A percentile compares a stretch with the other conserved stretches of the same genome.
These are phyloP conservation scores for Calosoma granatense DNA, from an alignment of 1,140 invertebrate genomes.

Conservation along the genomic window DNA sequence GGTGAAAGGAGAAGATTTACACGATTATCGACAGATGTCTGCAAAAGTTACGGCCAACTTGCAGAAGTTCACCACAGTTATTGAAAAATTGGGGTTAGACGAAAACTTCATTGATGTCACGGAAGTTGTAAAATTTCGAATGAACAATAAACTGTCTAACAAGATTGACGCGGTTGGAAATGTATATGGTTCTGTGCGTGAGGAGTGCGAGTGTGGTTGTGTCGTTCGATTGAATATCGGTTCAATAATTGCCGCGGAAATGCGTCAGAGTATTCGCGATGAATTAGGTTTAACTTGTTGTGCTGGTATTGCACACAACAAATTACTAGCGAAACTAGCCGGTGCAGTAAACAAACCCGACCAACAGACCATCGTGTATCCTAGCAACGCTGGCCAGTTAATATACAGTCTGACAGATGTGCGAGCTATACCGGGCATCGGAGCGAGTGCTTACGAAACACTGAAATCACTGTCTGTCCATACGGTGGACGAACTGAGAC, in stretches of 20 bases:
- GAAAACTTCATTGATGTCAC: conserved; percentile 71
- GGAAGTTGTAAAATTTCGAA: conserved; percentile 46
- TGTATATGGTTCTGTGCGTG: conserved; percentile 40
- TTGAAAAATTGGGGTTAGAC: conserved; percentile 70
- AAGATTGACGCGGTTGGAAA: conserved; percentile 39
- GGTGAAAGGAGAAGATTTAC: conserved; percentile 64
- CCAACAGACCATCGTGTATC: conserved; percentile 67
- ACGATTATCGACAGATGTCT: conserved; percentile 60
- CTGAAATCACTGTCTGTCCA: conserved; percentile 51
- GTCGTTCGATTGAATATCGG: conserved; percentile 51
- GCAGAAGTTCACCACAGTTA: conserved; percentile 52
- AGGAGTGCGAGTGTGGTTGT: conserved; percentile 60
- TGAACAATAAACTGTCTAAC: conserved; percentile 29
- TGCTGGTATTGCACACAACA: conserved; percentile 75
- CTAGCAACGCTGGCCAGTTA: conserved; percentile 49
- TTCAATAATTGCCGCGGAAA: conserved; percentile 57
- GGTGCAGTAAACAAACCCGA: conserved; percentile 65
- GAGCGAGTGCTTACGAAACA: conserved; percentile 50
- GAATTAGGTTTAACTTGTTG: conserved; percentile 64
- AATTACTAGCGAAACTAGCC: conserved; percentile 68
- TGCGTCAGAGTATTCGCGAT: conserved; percentile 51
- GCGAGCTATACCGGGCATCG: conserved; percentile 60
- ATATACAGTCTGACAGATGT: conserved; percentile 50
- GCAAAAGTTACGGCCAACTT: conserved; percentile 55
- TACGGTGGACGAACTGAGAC: conserved; percentile 54